Evolutionary conservation across 2,113 vertebrate species (phyloP).

Genomic region (Tiliqua scincoides): DNA sequence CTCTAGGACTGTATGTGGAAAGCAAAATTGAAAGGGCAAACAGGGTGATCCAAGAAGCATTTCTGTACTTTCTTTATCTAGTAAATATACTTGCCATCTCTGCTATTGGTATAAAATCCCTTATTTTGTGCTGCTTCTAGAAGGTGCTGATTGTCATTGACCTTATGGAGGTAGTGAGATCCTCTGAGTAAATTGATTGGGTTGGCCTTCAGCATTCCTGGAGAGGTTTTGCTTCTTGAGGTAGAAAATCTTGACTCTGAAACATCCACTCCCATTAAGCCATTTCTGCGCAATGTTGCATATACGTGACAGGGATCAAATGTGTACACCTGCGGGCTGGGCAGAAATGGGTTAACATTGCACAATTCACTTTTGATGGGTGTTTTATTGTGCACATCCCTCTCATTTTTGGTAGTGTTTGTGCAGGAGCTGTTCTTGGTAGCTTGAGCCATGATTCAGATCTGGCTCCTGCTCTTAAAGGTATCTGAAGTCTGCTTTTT

Average conservation of each 20-base stretch:
- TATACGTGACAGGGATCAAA: no score
- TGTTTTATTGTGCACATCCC: not conserved
- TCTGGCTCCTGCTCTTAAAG: not conserved
- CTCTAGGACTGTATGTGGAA: not conserved
- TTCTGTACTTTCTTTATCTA: not conserved
- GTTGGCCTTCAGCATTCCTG: not conserved
- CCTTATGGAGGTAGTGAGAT: not conserved
- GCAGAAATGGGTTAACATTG: no score
- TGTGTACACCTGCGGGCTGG: no score
- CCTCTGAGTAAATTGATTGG: not conserved
- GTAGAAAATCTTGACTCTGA: not conserved
- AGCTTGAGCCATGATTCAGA: not conserved
- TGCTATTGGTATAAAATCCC: not conserved
- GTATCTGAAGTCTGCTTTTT: not conserved
- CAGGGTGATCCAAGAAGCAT: not conserved
- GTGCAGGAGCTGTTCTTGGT: not conserved
- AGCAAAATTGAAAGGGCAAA: not conserved
- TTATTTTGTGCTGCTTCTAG: not conserved
- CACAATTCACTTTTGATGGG: not conserved
- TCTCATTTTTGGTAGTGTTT: not conserved
- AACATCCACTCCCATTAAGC: no score
- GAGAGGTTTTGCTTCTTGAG: not conserved
- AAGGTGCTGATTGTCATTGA: not conserved
- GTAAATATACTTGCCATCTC: not conserved
- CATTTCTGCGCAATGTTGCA: no score